Conservation (phyloP, 2,888 invertebrate species). For the Myathropa florea region DNA sequence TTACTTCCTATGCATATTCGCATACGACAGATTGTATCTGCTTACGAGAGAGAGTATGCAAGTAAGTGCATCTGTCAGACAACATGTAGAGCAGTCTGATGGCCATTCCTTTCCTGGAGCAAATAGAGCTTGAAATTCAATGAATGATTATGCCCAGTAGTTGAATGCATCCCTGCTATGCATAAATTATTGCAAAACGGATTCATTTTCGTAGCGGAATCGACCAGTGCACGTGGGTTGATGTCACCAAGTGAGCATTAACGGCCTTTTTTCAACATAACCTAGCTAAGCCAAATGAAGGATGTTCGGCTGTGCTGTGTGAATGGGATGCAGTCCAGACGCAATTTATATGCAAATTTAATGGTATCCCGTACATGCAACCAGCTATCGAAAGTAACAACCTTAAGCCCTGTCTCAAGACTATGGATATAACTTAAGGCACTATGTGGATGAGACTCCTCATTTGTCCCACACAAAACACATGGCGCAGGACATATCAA, state of each 20-base stretch:
- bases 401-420: constrained; percentile 49
- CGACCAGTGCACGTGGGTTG: constrained; percentile 3
- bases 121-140: constrained; percentile 48
- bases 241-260: constrained; percentile 45
- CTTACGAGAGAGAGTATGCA: neutral
- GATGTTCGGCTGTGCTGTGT: constrained; percentile 4
- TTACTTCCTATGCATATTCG: neutral
- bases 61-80: neutral
- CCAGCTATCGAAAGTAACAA: constrained; percentile 47
- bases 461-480: constrained; percentile 41
- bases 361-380: constrained; percentile 77
- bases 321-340: constrained; percentile 74
- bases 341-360: constrained; percentile 80
- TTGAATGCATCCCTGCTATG: constrained; percentile 43
- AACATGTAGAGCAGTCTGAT: neutral
- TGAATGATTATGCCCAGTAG: constrained; percentile 47
- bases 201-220: constrained; percentile 21
- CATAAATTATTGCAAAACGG: constrained; percentile 48
- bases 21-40: neutral
- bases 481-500: constrained; percentile 25
- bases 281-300: constrained; percentile 1
- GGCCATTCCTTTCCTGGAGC: neutral
- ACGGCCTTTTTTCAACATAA: constrained; percentile 17
- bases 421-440: constrained; percentile 41
- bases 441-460: constrained; percentile 41